Conservation (phyloP, 2,113 vertebrate species). For the Ramphastos sulfuratus region DNA sequence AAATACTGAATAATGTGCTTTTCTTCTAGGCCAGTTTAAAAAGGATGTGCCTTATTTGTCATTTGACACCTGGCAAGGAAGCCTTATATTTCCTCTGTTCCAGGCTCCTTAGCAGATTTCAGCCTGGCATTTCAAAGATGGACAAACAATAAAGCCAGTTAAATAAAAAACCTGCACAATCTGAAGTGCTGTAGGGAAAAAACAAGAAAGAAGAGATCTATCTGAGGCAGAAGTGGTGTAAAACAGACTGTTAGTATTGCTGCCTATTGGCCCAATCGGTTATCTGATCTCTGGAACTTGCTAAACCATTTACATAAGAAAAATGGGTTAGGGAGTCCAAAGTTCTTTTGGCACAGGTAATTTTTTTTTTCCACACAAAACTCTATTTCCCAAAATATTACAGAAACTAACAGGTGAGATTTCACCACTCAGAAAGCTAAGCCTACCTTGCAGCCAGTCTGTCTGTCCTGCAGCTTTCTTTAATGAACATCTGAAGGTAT, state of each 20-base stretch:
- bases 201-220: background rate
- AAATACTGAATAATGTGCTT: background rate
- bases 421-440: background rate
- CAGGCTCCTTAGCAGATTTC: background rate
- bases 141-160: background rate
- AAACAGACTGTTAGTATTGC: background rate
- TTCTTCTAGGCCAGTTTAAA: background rate
- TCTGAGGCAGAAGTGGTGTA: background rate
- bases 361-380: background rate
- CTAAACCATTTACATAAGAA: background rate
- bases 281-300: background rate
- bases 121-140: background rate
- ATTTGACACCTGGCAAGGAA: conserved; percentile 29
- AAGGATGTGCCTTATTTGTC: conserved; percentile 20
- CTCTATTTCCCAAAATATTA: background rate
- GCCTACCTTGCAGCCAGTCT: background rate
- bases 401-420: background rate
- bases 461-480: background rate
- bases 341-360: background rate
- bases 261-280: background rate
- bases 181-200: background rate
- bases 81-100: background rate
- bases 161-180: background rate
- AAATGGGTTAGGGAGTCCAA: background rate
- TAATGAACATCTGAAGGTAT: background rate